Base-by-base conservation (phyloP, 1,140 invertebrate genomes). In the Drosophila cardini region DNA sequence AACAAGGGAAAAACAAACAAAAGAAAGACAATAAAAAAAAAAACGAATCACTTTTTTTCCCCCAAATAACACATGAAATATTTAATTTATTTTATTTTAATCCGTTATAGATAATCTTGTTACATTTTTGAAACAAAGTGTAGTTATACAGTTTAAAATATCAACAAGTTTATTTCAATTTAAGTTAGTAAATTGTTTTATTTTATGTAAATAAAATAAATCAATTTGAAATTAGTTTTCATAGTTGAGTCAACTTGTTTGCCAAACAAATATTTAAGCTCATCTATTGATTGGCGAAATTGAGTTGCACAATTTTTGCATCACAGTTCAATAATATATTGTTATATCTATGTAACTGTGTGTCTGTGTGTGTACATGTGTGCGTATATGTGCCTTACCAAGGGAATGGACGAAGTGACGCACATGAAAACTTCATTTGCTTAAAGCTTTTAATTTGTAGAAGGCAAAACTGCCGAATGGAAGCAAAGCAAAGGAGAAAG, bases 381-480 rank as follows among this genome's bases (percentile, higher is more conserved):
- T 50, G 42, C n/a, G 52, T 34, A 16, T 26, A 21, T 48, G 53
- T 48, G 42, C 9, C 18, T 34, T 38, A 15, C 13, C 15, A 43
- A 18, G 50, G 15, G 42, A 50, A 13, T 13, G 40, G 13, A 16
- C 13, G 11, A 72, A 45, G 32, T 53, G 50, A 64, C 32, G 46
- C 61, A 45, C 43, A 34, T 46, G 45, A 50, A 79, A 80, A 76
- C 65, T 85, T 80, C 16, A 74, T 84, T 84, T 80, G 67, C 46
- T 60, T 68, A 60, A 76, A 65, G 60, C 82, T 64, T 73, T 86
- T 81, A 67, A 86, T 86, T 86, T 86, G 45, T 62, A 26, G 16
- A 30, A 43, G 15, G 60, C 16, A 32, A n/a, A n/a, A n/a, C n/a
- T n/a, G n/a, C n/a, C n/a, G n/a, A n/a, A n/a, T n/a, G n/a, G n/a